Evolutionary conservation across 1,140 invertebrate species (phyloP).

Genomic region (Penaeus japonicus): DNA sequence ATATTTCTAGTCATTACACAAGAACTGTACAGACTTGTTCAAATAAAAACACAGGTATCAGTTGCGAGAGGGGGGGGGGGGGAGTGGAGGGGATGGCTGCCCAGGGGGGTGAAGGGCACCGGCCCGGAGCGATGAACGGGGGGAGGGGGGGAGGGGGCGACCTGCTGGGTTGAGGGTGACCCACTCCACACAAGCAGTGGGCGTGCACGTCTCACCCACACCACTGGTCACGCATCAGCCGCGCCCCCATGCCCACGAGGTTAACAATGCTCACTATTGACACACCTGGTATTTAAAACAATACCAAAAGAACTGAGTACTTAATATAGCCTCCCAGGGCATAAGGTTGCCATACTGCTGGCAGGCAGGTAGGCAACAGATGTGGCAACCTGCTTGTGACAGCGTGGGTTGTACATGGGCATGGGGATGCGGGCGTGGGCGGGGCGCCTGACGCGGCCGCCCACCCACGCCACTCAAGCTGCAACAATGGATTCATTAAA

Average conservation of each 20-base stretch:
- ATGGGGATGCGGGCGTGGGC: constrained; percentile 25
- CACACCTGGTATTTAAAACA: constrained; percentile 41
- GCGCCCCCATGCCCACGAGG: constrained; percentile 19
- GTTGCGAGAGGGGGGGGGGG: constrained; percentile 33
- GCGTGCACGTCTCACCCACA: constrained; percentile 11
- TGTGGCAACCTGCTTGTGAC: constrained; percentile 27
- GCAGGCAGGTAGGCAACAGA: constrained; percentile 36
- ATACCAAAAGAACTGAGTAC: constrained; percentile 41
- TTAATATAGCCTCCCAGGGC: constrained; percentile 13
- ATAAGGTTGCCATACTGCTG: constrained; percentile 33
- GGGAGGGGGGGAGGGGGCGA: constrained; percentile 6
- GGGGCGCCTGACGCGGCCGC: neutral
- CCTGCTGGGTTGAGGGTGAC: neutral
- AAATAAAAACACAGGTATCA: constrained; percentile 49
- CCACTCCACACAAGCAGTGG: neutral
- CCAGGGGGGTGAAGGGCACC: constrained; percentile 4
- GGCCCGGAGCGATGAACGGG: constrained; percentile 17
- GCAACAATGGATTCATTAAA: constrained; percentile 39
- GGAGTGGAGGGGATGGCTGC: neutral
- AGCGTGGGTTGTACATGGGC: constrained; percentile 6
- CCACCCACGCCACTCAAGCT: constrained; percentile 7
- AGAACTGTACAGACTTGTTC: constrained; percentile 42
- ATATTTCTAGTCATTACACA: constrained; percentile 32
- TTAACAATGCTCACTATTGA: constrained; percentile 37
- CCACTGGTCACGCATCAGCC: constrained; percentile 10